Evolutionary conservation across 1,140 invertebrate species (phyloP), one percentile per base, ranked within the genome.

Genomic region (Trachymyrmex septentrionalis): DNA sequence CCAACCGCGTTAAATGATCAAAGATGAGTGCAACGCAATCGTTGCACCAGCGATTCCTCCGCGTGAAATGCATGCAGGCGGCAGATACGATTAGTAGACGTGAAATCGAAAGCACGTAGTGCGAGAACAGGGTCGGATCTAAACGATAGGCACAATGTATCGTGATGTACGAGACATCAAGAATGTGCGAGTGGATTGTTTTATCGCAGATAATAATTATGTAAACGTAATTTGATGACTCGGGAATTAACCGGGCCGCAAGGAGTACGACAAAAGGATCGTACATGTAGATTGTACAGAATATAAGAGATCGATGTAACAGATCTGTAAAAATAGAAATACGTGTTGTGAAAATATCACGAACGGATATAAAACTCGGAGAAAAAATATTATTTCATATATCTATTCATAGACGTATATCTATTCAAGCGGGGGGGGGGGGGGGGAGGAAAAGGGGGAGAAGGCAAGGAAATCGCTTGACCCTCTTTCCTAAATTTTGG

Each of bases 91-190:
- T 73, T 84, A 84, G 69, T 63, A 50, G 69, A 50, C 27, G 80
- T 69, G 69, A 84, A 73, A 84, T 84, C 80, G 80, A 84, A 84
- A 75, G 80, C 69, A 34, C 66, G 44, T 27, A 19, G 30, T 19
- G 16, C 66, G 66, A 57, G 64, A 77, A 19, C 80, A 84, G 80
- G 69, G 24, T 84, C 80, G 80, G 80, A 82, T 72, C 44, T 59
- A 30, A 82, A 44, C 67, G 24, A 16, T 14, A 19, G 16, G 64
- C 61, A 44, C 10, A 30, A 44, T 57, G 16, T 10, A 16, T 38
- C 5, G 9, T 14, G 38, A 64, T 30, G 5, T 30, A 21, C 19
- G 3, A 44, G n/a, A 14, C 19, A 30, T 63, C 73, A 44, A 77
- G 57, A 38, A 63, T 21, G 24, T 19, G 27, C 48, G 24, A 55